Base-by-base conservation (phyloP, 2,888 invertebrate species). In the Eurytoma adleriae region DNA sequence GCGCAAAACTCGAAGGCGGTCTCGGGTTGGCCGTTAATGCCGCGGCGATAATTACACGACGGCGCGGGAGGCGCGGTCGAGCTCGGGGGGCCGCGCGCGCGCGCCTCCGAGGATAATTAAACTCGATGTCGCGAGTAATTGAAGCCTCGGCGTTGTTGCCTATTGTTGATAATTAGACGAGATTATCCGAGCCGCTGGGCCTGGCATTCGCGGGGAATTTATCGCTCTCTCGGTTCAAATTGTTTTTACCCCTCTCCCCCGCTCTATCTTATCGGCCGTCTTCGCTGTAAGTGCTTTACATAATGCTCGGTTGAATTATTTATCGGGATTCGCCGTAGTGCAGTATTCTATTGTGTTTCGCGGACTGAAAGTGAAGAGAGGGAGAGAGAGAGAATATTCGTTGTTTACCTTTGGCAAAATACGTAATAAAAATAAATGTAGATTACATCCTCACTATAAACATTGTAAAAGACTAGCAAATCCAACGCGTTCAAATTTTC, bases 71-170 rank as follows among this genome's bases (percentile, higher is more conserved):
- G n/a, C 20, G 73, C 52, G 54, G 18, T 3, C 18, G 57, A 61
- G 75, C 40, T 54, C 59, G 66, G 40, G 67, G 61, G 66, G 70
- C 24, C 50, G 56, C 12, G 48, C 16, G 40, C n/a, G 61, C 73
- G 30, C 66, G 73, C 78, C 69, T 66, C 80, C 54, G 54, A 78
- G 54, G 62, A 73, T 81, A 69, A 81, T 81, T 81, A 81, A 81
- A 70, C 69, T 64, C 52, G 80, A 78, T 81, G 78, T 81, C 66
- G 52, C 50, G 64, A 77, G 73, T 81, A 78, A 81, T 81, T 78
- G 77, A 77, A 68, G 69, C 72, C 59, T 62, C 30, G n/a, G 16
- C 62, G 50, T 71, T 57, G 61, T 77, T 71, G 48, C 59, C 40
- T 52, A 70, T 80, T 74, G 78, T 73, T 78, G 73, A 77, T 77